Evolutionary conservation across 2,797 vertebrate genomes (phyloP).

Genomic region (Tapera naevia): DNA sequence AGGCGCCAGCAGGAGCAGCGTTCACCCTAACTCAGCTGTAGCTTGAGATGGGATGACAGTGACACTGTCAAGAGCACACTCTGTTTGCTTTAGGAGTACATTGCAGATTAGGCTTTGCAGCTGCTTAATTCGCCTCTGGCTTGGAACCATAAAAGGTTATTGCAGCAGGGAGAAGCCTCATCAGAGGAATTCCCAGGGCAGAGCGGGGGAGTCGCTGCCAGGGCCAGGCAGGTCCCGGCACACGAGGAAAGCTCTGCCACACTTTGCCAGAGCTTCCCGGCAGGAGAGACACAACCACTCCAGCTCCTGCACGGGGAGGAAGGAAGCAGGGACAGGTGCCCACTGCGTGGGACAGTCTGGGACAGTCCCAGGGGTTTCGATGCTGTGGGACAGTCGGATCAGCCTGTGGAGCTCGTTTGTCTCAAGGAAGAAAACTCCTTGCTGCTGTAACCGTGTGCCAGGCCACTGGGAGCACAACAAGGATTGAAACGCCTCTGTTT

Average conservation of each 20-base stretch:
- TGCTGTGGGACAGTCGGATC: not conserved
- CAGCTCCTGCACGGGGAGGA: not conserved
- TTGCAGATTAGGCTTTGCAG: constrained; percentile 35
- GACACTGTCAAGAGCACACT: constrained; percentile 3
- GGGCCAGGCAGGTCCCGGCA: not conserved
- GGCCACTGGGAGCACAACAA: not conserved
- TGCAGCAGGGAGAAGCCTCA: constrained; percentile 23
- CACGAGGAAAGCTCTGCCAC: not conserved
- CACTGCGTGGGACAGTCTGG: not conserved
- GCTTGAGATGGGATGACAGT: not conserved
- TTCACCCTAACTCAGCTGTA: not conserved
- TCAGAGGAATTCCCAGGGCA: constrained; percentile 46
- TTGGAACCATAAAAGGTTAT: constrained; percentile 72
- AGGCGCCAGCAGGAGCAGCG: not conserved
- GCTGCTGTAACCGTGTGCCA: not conserved
- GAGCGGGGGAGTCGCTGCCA: not conserved
- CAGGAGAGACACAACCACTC: rapidly evolving
- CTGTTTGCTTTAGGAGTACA: constrained; percentile 40
- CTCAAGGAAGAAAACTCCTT: not conserved
- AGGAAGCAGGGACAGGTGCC: not conserved
- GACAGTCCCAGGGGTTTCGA: not conserved
- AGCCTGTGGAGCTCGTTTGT: not conserved
- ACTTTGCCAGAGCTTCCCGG: not conserved
- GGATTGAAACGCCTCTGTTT: not conserved
- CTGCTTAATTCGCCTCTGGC: constrained; percentile 23